phyloP scores from a whole-genome alignment of 2,888 invertebrate species.

The Amorpha juglandis region DNA sequence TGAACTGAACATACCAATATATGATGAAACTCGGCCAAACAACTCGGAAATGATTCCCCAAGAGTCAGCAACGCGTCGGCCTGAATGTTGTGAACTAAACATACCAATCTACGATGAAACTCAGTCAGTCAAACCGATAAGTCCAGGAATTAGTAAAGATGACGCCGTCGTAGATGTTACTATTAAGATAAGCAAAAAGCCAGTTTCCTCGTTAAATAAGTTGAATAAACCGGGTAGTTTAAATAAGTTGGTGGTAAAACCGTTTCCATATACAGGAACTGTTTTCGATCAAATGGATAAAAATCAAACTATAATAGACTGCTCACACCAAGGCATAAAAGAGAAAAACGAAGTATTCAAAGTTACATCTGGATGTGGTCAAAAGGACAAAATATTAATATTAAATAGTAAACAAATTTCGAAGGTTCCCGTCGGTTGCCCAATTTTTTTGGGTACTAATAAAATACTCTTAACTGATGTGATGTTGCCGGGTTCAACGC shows the following conservation, averaged over 20 bases:
- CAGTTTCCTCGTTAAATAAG: not conserved
- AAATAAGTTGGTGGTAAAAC: not conserved
- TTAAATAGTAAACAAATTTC: conserved; percentile 46
- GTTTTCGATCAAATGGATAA: not conserved
- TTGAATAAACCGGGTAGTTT: not conserved
- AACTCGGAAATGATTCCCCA: not conserved
- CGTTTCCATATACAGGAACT: not conserved
- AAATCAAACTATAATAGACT: conserved; percentile 11
- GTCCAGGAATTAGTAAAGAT: not conserved
- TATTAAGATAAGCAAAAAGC: not conserved
- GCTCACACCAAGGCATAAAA: not conserved
- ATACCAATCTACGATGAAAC: not conserved
- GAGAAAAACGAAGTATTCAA: not conserved
- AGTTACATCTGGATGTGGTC: conserved; percentile 31
- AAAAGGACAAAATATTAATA: conserved; percentile 44
- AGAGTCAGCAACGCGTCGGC: not conserved
- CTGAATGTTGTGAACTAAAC: not conserved
- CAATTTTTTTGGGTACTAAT: conserved; percentile 65
- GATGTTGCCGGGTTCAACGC: conserved; percentile 42
- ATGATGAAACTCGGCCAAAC: not conserved
- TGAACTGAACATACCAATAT: not conserved
- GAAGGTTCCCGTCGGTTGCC: conserved; percentile 41
- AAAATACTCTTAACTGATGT: conserved; percentile 70
- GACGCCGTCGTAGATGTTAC: not conserved
- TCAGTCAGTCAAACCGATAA: not conserved